A percentile compares a stretch with the other conserved stretches of the same genome.
phyloP scores from a whole-genome alignment of 2,888 invertebrate species.

The Acanthosepion lycidas region DNA sequence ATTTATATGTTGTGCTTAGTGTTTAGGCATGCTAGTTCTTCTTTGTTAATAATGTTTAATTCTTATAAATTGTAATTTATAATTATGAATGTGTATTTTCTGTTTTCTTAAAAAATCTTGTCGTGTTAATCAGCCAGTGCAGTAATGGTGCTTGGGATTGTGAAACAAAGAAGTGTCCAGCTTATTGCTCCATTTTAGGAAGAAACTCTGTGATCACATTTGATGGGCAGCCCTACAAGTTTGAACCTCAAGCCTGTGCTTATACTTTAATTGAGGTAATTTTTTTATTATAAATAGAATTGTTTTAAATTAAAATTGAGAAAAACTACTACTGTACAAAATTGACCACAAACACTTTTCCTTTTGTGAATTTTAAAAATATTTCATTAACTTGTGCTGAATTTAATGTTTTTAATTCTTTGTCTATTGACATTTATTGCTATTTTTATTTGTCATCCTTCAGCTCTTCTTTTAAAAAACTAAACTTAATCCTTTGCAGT shows the following conservation, averaged over 20 bases:
- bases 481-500: neutral
- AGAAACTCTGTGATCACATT: constrained; percentile 35
- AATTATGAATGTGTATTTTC: neutral
- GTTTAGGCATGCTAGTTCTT: no score
- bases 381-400: no score
- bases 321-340: no score
- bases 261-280: constrained; percentile 46
- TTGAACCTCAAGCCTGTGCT: constrained; percentile 39
- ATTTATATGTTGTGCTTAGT: no score
- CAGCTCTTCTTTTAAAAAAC: neutral
- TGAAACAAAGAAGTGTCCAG: constrained; percentile 39
- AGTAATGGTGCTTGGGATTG: constrained; percentile 41
- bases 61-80: no score
- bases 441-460: neutral
- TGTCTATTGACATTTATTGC: neutral
- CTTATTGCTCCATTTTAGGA: constrained; percentile 41
- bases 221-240: constrained; percentile 45
- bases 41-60: no score
- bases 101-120: neutral
- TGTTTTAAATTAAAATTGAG: no score
- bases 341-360: no score
- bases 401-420: no score
- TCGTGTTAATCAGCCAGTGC: neutral
- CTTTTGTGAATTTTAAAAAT: no score
- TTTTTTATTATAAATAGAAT: no score